phyloP scores from a whole-genome alignment of 2,888 invertebrate genomes.

The Brenthis ino region DNA sequence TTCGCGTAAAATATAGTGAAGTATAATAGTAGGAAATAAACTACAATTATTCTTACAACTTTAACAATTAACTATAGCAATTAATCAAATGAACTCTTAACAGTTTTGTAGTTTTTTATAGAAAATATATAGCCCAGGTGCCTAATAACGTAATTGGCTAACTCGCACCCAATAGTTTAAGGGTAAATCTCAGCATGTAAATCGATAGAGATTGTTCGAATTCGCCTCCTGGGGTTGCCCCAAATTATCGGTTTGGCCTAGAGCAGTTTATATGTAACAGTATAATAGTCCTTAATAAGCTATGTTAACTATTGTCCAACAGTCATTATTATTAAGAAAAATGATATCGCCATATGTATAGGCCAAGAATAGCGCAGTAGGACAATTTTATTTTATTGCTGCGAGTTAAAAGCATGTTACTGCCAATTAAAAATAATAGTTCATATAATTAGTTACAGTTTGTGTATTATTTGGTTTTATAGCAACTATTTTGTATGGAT shows the following conservation, averaged over 20 bases:
- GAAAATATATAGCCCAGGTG: slow-evolving; percentile 33
- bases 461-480: slow-evolving; percentile 2
- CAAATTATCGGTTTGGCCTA: slow-evolving; percentile 75
- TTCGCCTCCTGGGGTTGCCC: slow-evolving; percentile 62
- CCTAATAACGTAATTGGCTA: slow-evolving; percentile 38
- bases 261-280: slow-evolving; percentile 71
- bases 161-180: slow-evolving; percentile 40
- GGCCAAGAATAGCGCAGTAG: slow-evolving; percentile 28
- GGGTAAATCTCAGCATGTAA: slow-evolving; percentile 65
- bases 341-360: slow-evolving; percentile 59
- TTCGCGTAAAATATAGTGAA: neutral
- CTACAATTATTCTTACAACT: no score
- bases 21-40: neutral
- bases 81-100: neutral
- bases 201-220: slow-evolving; percentile 54
- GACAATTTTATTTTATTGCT: slow-evolving; percentile 26
- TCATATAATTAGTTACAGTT: slow-evolving; percentile 9
- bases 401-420: slow-evolving; percentile 15
- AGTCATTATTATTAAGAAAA: slow-evolving; percentile 49
- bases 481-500: neutral
- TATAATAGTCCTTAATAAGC: slow-evolving; percentile 69
- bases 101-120: slow-evolving; percentile 10
- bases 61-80: no score
- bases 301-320: slow-evolving; percentile 64
- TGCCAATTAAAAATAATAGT: slow-evolving; percentile 10